Evolutionary conservation across 1,140 invertebrate species (phyloP).

Genomic region (Pachypeltis micranthus): DNA sequence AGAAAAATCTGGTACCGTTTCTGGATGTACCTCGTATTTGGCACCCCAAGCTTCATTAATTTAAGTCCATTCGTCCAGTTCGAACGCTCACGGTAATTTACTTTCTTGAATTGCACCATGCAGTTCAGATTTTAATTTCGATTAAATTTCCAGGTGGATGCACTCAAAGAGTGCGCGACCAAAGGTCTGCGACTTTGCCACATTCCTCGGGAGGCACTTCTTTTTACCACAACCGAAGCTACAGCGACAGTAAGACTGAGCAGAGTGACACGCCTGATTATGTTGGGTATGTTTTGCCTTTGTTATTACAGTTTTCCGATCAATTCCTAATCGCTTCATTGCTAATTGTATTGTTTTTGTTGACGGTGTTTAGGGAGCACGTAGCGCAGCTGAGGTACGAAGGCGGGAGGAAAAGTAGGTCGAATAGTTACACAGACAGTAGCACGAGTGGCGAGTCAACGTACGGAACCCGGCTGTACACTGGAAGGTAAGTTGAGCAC

Average conservation of each 20-base stretch:
- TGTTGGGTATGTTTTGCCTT: background rate
- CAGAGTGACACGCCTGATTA: conserved; percentile 21
- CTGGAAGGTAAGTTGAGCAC: conserved; percentile 11
- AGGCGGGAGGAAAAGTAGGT: conserved; percentile 20
- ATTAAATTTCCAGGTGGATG: conserved; percentile 15
- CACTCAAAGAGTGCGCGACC: conserved; percentile 19
- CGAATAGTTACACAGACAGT: conserved; percentile 49
- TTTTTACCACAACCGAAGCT: conserved; percentile 28
- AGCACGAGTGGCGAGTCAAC: conserved; percentile 62
- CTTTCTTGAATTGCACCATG: no score
- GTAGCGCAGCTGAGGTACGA: conserved; percentile 1
- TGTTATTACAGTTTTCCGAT: background rate
- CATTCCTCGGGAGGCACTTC: conserved; percentile 20
- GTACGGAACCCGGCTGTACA: conserved; percentile 19
- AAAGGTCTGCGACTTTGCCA: conserved; percentile 27
- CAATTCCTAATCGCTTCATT: background rate
- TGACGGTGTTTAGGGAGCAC: background rate
- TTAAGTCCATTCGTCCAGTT: no score
- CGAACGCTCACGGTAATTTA: no score
- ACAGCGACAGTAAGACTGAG: conserved; percentile 31
- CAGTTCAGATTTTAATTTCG: conserved; percentile 2
- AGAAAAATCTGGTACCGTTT: no score
- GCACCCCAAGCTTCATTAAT: no score
- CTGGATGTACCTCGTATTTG: no score
- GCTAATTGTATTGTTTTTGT: background rate